phyloP scores from a whole-genome alignment of 2,113 vertebrate species.

The Chaetodon auriga region DNA sequence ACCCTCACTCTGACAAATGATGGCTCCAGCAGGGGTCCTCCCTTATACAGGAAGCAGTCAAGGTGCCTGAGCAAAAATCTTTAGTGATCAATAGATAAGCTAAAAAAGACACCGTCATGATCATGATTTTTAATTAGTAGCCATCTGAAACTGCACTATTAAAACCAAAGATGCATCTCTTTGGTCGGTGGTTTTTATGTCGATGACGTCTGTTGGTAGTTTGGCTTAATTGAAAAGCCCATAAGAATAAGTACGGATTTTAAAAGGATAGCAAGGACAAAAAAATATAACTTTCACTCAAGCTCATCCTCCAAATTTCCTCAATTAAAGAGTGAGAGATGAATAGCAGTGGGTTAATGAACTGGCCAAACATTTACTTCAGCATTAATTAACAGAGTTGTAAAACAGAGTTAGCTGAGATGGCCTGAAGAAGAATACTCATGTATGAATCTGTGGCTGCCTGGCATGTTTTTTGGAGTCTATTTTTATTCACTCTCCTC shows the following conservation, averaged over 20 bases:
- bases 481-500: conserved; percentile 9
- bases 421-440: conserved; percentile 18
- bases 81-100: conserved; percentile 7
- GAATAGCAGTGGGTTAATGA: conserved; percentile 60
- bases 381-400: conserved; percentile 62
- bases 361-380: conserved; percentile 58
- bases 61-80: conserved; percentile 50
- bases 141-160: conserved; percentile 72
- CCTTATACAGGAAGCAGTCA: conserved; percentile 61
- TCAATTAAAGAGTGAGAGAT: conserved; percentile 56
- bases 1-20: conserved; percentile 24
- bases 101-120: conserved; percentile 17
- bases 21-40: conserved; percentile 78
- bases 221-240: conserved; percentile 75
- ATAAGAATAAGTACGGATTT: conserved; percentile 60
- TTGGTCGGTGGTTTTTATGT: conserved; percentile 79
- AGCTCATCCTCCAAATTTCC: conserved; percentile 67
- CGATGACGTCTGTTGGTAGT: conserved; percentile 72
- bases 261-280: conserved; percentile 25
- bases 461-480: background rate
- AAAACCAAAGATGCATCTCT: conserved; percentile 69
- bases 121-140: conserved; percentile 72
- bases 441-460: background rate
- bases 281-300: conserved; percentile 57
- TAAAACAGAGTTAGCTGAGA: conserved; percentile 54